Evolutionary conservation across 2,888 invertebrate species (phyloP).

Genomic region (Lithophane leautieri): DNA sequence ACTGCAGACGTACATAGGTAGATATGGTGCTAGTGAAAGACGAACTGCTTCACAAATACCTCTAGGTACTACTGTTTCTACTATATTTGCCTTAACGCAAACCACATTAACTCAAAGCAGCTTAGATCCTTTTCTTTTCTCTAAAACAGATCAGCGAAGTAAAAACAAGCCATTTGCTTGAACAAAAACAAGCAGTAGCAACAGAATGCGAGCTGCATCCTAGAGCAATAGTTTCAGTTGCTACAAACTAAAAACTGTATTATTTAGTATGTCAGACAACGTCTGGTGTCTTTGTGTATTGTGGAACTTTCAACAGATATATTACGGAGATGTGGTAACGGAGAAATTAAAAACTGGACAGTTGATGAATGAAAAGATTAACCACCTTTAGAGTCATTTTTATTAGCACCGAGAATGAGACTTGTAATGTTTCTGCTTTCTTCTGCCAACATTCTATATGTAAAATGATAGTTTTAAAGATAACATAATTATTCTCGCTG

Average conservation of each 20-base stretch:
- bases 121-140: conserved; percentile 6
- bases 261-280: conserved; percentile 44
- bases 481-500: background rate
- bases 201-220: conserved; percentile 8
- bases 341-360: background rate
- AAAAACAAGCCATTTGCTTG: conserved; percentile 26
- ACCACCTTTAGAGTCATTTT: background rate
- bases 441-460: background rate
- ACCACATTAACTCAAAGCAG: conserved; percentile 4
- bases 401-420: background rate
- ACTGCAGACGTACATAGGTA: background rate
- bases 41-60: background rate
- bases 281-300: conserved; percentile 31
- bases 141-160: conserved; percentile 12
- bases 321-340: background rate
- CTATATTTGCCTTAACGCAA: background rate
- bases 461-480: background rate
- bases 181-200: conserved; percentile 13
- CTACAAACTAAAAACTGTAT: conserved; percentile 52
- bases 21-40: background rate
- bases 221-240: conserved; percentile 17
- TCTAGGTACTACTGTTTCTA: background rate
- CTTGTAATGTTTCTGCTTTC: background rate
- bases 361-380: background rate
- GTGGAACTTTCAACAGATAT: background rate